Evolutionary conservation across 2,113 vertebrate genomes (phyloP).

Genomic region (Indri indri): DNA sequence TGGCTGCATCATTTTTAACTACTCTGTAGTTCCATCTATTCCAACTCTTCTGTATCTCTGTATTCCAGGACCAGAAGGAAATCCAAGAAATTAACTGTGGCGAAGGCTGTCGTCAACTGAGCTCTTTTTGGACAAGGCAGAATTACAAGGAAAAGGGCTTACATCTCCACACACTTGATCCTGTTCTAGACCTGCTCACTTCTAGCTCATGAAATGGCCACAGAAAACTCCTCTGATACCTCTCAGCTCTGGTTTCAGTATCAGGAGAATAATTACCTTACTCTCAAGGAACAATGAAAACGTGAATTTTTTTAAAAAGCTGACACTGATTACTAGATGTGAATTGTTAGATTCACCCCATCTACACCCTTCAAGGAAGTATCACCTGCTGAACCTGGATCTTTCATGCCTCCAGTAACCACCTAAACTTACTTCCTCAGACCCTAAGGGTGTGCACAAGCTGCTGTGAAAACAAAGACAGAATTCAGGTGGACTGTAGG

Average conservation of each 20-base stretch:
- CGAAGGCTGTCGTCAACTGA: neutral
- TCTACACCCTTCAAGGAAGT: neutral
- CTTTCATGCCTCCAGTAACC: neutral
- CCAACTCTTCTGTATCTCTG: neutral
- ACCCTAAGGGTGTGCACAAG: neutral
- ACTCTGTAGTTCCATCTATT: neutral
- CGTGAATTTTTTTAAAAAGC: neutral
- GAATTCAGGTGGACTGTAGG: neutral
- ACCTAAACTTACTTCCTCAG: neutral
- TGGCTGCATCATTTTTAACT: neutral
- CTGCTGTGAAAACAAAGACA: neutral
- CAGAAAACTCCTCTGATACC: neutral
- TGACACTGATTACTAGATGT: neutral
- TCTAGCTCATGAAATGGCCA: neutral
- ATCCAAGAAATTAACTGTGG: neutral
- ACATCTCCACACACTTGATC: neutral
- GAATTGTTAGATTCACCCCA: neutral
- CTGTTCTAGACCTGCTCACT: neutral
- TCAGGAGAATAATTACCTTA: neutral
- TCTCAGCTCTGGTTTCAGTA: neutral
- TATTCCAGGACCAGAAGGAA: neutral
- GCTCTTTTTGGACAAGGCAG: neutral
- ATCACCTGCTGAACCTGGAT: neutral
- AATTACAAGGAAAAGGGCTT: slow-evolving; percentile 8
- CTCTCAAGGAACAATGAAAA: neutral